Evolutionary conservation across 2,797 vertebrate genomes (phyloP), one percentile per base, ranked within the genome.

Genomic region (Borostomias antarcticus): DNA sequence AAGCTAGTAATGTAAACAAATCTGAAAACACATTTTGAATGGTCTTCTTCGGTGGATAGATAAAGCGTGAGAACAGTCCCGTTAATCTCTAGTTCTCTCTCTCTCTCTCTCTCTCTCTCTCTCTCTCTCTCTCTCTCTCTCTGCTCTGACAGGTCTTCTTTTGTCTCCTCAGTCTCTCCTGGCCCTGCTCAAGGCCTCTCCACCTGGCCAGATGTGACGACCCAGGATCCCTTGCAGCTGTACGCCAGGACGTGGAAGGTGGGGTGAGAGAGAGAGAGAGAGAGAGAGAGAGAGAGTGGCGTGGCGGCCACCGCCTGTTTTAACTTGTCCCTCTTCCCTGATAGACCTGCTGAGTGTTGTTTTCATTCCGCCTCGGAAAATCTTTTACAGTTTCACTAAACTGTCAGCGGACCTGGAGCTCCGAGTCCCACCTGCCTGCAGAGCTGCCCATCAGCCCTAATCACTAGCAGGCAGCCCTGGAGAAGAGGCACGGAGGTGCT

Each of bases 321-420:
- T 80, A 90, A 87, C 86, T 86, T 89, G 87, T 89, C 88, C 73
- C 82, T 90, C 90, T 89, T 86, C 81, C 74, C 80, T 89, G 89
- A 89, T 85, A 88, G 82, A 86, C 78, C 81, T 53, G 74, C 85
- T 76, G 86, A 89, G 89, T 80, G 83, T 76, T 85, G 81, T 90
- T 91, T 90, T 89, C 84, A 82, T 84, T 90, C 84, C 83, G 80
- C 78, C 81, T 64, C 72, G 87, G 90, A 90, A 90, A 89, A 89
- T 89, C 83, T 91, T 89, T 91, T 88, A 89, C 88, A 89, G 89
- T 91, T 90, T 86, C 1, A 77, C 79, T 72, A 83, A 90, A 86
- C 86, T 89, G 89, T 88, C 87, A 85, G 76, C 71, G 50, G 67
- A 84, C 73, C 76, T 54, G 64, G 64, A 87, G 78, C 80, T 70